These are phyloP conservation scores for Rapana venosa DNA, from an alignment of 2,888 invertebrate species.

Conservation along the genomic window DNA sequence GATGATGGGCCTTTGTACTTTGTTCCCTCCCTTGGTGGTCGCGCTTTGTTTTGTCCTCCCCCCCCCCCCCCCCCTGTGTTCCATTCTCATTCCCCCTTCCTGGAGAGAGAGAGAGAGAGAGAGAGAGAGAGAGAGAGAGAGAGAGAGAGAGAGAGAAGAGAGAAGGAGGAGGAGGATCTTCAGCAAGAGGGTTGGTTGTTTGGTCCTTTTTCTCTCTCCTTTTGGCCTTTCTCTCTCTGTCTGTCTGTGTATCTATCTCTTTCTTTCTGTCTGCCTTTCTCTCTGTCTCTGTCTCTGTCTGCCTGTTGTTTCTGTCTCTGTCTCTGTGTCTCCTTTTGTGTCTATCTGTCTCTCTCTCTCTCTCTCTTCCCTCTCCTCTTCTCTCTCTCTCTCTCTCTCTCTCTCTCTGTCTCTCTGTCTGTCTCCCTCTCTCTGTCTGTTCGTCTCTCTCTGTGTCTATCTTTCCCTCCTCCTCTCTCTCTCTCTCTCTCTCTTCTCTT, in stretches of 20 bases:
- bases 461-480: background rate
- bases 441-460: background rate
- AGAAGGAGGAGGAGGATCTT: background rate
- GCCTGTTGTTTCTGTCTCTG: background rate
- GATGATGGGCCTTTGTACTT: no score
- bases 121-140: background rate
- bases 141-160: background rate
- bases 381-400: background rate
- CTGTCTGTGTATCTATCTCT: background rate
- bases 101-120: background rate
- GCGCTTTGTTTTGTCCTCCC: no score
- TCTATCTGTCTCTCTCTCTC: background rate
- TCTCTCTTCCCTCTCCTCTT: background rate
- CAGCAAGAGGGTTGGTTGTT: background rate
- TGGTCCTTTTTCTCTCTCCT: no score
- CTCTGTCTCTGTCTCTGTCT: background rate
- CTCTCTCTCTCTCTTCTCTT: no score
- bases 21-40: no score
- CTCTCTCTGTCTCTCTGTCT: background rate
- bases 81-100: background rate
- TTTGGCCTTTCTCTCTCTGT: no score
- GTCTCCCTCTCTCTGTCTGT: background rate
- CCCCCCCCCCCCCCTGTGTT: no score
- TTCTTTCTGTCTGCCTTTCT: background rate
- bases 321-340: background rate